Evolutionary conservation across 1,140 invertebrate genomes (phyloP).

Genomic region (Oryzaephilus surinamensis): DNA sequence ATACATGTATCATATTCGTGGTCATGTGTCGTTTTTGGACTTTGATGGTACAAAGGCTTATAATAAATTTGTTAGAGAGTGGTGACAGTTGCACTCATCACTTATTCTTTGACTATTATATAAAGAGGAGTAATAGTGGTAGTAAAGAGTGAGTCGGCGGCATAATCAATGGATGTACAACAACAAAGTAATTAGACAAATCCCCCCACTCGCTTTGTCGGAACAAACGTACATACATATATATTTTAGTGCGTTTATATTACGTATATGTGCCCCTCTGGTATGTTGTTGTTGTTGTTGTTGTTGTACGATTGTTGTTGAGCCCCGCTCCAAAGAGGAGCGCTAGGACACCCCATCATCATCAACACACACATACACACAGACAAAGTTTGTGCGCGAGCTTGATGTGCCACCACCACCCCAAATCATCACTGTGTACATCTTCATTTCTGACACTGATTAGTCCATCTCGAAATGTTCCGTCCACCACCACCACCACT

Average conservation of each 20-base stretch:
- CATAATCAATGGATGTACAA: constrained; percentile 17
- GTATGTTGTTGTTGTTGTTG: not conserved
- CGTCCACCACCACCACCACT: too few species aligned
- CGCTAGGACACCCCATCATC: constrained; percentile 10
- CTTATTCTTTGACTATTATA: constrained; percentile 5
- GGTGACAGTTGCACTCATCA: constrained; percentile 8
- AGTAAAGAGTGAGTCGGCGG: too few species aligned
- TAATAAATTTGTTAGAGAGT: not conserved
- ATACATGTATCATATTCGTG: too few species aligned
- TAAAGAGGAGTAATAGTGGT: constrained; percentile 2
- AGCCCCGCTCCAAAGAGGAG: constrained; percentile 6
- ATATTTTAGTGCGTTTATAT: not conserved
- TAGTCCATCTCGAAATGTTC: constrained; percentile 14
- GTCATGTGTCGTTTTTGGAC: too few species aligned
- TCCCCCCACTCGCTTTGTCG: constrained; percentile 18
- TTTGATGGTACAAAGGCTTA: too few species aligned
- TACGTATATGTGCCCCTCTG: not conserved
- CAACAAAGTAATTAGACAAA: constrained; percentile 15
- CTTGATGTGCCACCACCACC: constrained; percentile 7
- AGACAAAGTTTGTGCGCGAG: constrained; percentile 12
- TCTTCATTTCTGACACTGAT: constrained; percentile 17
- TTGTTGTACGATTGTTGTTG: too few species aligned
- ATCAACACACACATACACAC: too few species aligned
- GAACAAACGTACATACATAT: constrained; percentile 4
- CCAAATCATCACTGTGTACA: constrained; percentile 7